Conservation (phyloP, 1,140 invertebrate species). For the Lordiphosa stackelbergi region DNA sequence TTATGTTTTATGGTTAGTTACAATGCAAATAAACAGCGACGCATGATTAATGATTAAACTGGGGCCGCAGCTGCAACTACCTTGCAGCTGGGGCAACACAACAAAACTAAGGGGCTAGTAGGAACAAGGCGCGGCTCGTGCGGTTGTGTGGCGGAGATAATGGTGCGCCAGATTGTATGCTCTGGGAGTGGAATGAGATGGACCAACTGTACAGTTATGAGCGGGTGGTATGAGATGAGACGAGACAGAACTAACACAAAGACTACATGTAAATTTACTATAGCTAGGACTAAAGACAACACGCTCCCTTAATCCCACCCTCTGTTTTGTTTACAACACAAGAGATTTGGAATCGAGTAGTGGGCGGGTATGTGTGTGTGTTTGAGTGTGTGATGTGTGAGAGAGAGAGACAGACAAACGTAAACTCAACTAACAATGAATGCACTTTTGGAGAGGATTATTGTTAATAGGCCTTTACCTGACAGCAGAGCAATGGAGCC, state of each 20-base stretch:
- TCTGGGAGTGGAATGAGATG: constrained; percentile 2
- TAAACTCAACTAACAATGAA: constrained; percentile 69
- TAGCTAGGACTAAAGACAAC: constrained; percentile 7
- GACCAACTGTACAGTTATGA: too few relatives aligned
- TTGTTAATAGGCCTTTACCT: constrained; percentile 56
- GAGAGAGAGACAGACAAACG: constrained; percentile 57
- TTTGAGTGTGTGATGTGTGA: constrained; percentile 8
- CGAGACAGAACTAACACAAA: constrained; percentile 10
- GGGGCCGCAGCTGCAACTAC: constrained; percentile 32
- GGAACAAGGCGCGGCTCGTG: constrained; percentile 37
- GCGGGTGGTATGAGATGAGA: constrained; percentile 2
- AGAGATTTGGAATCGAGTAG: constrained; percentile 16
- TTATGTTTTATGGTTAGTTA: constrained; percentile 70
- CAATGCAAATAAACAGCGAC: constrained; percentile 55
- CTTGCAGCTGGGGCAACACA: constrained; percentile 32
- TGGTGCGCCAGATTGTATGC: constrained; percentile 55
- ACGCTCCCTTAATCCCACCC: not conserved
- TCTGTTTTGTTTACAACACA: not conserved
- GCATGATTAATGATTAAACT: constrained; percentile 47
- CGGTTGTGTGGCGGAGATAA: constrained; percentile 42
- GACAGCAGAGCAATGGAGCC: constrained; percentile 63
- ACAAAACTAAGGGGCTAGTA: constrained; percentile 15
- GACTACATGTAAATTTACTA: constrained; percentile 6
- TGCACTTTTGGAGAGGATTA: constrained; percentile 30
- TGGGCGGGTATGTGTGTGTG: constrained; percentile 10